phyloP scores from a whole-genome alignment of 2,113 vertebrate species.

The Taurulus bubalis region DNA sequence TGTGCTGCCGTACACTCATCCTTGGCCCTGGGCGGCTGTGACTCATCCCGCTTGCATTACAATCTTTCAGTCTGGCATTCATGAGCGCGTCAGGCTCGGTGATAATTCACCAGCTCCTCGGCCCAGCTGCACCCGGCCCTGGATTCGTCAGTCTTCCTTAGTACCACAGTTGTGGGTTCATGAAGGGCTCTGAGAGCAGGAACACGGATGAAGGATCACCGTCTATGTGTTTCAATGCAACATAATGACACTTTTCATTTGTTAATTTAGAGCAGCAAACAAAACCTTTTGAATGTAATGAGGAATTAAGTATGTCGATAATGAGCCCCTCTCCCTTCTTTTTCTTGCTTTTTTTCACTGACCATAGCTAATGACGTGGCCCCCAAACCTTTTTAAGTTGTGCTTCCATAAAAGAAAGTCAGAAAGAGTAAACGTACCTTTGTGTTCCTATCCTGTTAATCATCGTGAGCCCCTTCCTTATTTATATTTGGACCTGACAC shows the following conservation, averaged over 20 bases:
- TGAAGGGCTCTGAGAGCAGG: constrained; percentile 2
- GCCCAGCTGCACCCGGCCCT: constrained; percentile 3
- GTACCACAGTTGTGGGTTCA: background rate
- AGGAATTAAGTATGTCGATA: background rate
- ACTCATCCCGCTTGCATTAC: constrained; percentile 58
- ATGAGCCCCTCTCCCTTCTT: background rate
- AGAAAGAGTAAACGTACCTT: background rate
- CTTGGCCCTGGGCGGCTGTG: constrained; percentile 51
- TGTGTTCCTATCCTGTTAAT: background rate
- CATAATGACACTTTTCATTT: constrained; percentile 3
- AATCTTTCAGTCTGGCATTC: constrained; percentile 40
- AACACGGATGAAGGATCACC: background rate
- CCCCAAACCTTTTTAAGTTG: too few relatives aligned
- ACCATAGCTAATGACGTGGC: too few relatives aligned
- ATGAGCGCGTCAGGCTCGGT: constrained; percentile 21
- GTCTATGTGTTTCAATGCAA: background rate
- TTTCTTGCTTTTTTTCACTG: too few relatives aligned
- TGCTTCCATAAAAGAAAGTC: background rate
- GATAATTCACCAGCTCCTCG: constrained; percentile 34
- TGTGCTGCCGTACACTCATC: constrained; percentile 33
- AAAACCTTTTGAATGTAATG: background rate
- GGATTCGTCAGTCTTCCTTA: constrained; percentile 8
- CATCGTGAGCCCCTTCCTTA: background rate
- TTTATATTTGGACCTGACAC: background rate
- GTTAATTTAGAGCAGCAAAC: background rate